phyloP scores from a whole-genome alignment of 2,888 invertebrate genomes.

The Lasioglossum zephyrum region DNA sequence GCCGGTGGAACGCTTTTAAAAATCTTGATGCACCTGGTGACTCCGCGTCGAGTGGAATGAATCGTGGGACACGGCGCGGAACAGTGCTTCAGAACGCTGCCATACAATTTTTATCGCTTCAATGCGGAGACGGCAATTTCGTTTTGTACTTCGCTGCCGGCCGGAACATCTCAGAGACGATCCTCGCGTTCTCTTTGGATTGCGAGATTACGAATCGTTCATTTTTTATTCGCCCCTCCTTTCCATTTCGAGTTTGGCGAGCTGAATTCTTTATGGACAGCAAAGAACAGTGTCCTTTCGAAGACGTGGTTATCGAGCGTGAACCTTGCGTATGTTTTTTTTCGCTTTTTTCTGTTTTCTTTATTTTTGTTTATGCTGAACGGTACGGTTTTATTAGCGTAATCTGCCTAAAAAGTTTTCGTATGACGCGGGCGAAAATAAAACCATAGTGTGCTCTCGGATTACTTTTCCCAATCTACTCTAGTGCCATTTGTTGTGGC shows the following conservation, averaged over 20 bases:
- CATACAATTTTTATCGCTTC: neutral
- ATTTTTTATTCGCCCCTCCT: neutral
- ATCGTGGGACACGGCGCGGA: neutral
- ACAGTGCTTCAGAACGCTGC: neutral
- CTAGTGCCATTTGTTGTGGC: slow-evolving; percentile 12
- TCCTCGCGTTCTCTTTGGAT: neutral
- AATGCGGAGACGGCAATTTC: neutral
- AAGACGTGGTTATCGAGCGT: neutral
- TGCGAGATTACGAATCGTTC: neutral
- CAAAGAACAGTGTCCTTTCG: neutral
- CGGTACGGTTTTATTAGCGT: neutral
- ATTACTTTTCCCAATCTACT: slow-evolving; percentile 6
- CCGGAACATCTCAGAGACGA: neutral
- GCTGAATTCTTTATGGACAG: neutral
- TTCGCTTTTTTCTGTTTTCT: neutral
- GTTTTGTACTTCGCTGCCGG: neutral
- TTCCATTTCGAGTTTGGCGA: neutral
- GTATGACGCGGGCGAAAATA: neutral
- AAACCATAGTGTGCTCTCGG: neutral
- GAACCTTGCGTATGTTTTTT: neutral
- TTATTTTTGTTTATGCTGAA: neutral
- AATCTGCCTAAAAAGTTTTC: neutral
- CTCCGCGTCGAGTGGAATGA: neutral
- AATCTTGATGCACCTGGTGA: slow-evolving; percentile 20
- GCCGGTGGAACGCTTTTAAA: neutral